Conservation (phyloP, 2,113 vertebrate genomes). For the Phylloscopus trochiloides region DNA sequence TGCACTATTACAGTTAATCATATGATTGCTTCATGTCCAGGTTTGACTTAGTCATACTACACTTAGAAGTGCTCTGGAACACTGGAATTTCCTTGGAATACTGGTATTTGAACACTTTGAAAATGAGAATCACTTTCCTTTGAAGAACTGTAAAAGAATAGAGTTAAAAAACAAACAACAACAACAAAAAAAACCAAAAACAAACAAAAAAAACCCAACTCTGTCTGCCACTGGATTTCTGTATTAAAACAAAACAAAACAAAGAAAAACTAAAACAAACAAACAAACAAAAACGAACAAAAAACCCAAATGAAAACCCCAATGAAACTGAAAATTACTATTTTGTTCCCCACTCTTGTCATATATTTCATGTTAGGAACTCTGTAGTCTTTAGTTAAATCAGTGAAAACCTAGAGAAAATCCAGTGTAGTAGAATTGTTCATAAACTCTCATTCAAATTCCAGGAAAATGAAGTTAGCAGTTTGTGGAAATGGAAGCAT, state of each 20-base stretch:
- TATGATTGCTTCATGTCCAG: background rate
- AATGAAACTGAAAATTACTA: fast-evolving
- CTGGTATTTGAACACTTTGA: background rate
- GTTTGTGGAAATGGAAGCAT: background rate
- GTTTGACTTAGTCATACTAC: background rate
- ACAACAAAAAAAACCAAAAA: too few relatives aligned
- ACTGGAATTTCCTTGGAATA: background rate
- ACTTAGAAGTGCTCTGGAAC: background rate
- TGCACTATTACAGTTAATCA: background rate
- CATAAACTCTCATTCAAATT: background rate
- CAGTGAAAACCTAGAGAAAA: background rate
- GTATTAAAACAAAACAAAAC: background rate
- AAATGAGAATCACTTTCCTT: background rate
- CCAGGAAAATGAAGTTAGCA: background rate
- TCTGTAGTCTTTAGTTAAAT: background rate
- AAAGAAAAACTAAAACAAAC: background rate
- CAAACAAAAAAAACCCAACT: too few relatives aligned
- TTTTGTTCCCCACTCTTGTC: background rate
- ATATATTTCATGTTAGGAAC: background rate
- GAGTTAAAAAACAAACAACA: too few relatives aligned
- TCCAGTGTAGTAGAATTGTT: background rate
- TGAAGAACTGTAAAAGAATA: background rate
- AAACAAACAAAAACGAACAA: background rate
- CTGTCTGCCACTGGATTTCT: background rate
- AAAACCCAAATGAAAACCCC: background rate